Base-by-base conservation (phyloP, 2,797 vertebrate genomes). In the Phalloptychus januarius region DNA sequence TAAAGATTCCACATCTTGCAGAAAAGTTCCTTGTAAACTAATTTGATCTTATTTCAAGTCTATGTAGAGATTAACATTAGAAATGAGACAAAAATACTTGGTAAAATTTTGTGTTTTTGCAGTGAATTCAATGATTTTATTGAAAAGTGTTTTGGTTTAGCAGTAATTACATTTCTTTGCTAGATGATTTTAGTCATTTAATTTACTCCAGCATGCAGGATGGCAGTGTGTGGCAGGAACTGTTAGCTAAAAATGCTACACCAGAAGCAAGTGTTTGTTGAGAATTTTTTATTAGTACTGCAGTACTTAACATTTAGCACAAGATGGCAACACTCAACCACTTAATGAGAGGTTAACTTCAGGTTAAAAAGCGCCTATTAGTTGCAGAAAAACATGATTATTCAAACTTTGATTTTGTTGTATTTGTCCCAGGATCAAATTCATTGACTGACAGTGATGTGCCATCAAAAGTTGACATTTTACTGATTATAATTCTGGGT, bases 251-350 rank as follows among this genome's bases (percentile, higher is more conserved):
- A 3, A 16, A 6, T 8, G 3, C 23, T 40, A 56, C 31, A 77
- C 67, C 70, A 78, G 71, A 28, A 81, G 61, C 3, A 33, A 77
- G 45, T 2, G 38, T 71, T 75, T 72, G n/a, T 38, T 1, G 46
- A 25, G 23, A 40, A 31, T 4, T 15, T n/a, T 70, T 44, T n/a
- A 28, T 28, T 7, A 28, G 25, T 4, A 10, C 15, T 28, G 67
- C 67, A 71, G 67, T 71, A 71, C 42, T 28, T 31, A 45, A 44
- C 12, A 71, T 1, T 45, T n/a, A 45, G 16, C 67, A 44, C 67
- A 71, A 28, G 67, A 71, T 71, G 67, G 67, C n/a, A 45, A 45
- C 67, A 71, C 40, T 45, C 44, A 71, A 45, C 67, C 42, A 45
- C n/a, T 44, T 13, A 28, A 15, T 3, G 25, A 71, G 67, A 45